These are phyloP conservation scores for Caenorhabditis afra DNA, from an alignment of 2,888 invertebrate genomes.

Conservation along the genomic window DNA sequence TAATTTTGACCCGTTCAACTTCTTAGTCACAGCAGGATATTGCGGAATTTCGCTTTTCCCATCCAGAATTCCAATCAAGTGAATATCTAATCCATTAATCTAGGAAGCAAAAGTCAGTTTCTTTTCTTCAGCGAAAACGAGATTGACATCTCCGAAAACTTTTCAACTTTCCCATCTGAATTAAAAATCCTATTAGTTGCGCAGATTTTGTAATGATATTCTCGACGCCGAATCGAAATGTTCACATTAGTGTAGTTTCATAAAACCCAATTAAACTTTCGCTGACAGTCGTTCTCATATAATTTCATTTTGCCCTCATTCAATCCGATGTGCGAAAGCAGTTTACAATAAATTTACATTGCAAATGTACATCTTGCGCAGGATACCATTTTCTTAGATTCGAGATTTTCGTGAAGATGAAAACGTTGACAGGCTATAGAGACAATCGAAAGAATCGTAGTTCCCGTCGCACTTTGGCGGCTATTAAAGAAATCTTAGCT, in stretches of 20 bases:
- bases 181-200: conserved; percentile 17
- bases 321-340: conserved; percentile 15
- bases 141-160: conserved; percentile 38
- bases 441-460: conserved; percentile 16
- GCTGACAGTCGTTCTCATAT: conserved; percentile 32
- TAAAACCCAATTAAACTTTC: conserved; percentile 42
- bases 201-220: background rate
- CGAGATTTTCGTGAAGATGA: no score
- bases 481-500: conserved; percentile 36
- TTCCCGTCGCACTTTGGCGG: conserved; percentile 37
- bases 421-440: background rate
- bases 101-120: conserved; percentile 6
- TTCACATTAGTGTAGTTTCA: conserved; percentile 22
- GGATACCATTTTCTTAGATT: no score
- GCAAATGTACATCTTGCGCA: conserved; percentile 26
- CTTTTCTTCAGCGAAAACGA: background rate
- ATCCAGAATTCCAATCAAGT: background rate
- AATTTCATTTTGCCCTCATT: conserved; percentile 31
- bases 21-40: no score
- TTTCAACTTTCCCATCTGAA: conserved; percentile 33
- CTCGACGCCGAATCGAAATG: background rate
- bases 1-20: background rate
- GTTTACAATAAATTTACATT: conserved; percentile 32
- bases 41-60: background rate
- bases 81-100: conserved; percentile 20